Conservation (phyloP, 2,113 vertebrate genomes). For the Anolis carolinensis region DNA sequence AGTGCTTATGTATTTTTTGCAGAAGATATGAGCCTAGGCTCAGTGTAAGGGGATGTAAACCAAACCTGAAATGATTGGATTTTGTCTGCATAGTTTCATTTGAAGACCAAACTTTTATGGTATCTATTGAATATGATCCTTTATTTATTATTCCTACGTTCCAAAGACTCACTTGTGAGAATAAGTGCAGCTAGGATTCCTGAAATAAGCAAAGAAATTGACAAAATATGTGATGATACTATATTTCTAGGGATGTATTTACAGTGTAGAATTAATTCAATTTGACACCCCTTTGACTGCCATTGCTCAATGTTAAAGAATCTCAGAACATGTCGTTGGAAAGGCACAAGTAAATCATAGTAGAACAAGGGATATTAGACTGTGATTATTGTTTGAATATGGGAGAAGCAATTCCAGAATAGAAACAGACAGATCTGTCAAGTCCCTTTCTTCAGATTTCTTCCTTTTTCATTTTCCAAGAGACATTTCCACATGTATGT, state of each 20-base stretch:
- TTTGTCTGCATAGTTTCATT: neutral
- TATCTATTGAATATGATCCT: neutral
- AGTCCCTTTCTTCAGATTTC: too few relatives aligned
- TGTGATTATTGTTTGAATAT: too few relatives aligned
- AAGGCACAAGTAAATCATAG: neutral
- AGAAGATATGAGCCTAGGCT: neutral
- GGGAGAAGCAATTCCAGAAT: too few relatives aligned
- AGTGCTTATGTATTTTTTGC: neutral
- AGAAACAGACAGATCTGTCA: too few relatives aligned
- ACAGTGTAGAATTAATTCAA: too few relatives aligned
- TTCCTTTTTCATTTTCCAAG: too few relatives aligned
- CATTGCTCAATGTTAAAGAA: too few relatives aligned
- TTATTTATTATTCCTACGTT: neutral
- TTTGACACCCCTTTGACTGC: too few relatives aligned
- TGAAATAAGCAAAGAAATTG: too few relatives aligned
- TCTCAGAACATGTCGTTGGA: neutral
- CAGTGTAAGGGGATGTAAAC: neutral
- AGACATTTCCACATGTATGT: too few relatives aligned
- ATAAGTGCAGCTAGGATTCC: neutral
- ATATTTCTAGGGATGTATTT: too few relatives aligned
- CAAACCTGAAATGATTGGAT: neutral
- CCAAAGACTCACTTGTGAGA: neutral
- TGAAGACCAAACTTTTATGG: neutral
- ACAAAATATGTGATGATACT: too few relatives aligned
- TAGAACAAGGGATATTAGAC: neutral